phyloP scores from a whole-genome alignment of 2,797 vertebrate genomes.

The Melopsittacus undulatus region DNA sequence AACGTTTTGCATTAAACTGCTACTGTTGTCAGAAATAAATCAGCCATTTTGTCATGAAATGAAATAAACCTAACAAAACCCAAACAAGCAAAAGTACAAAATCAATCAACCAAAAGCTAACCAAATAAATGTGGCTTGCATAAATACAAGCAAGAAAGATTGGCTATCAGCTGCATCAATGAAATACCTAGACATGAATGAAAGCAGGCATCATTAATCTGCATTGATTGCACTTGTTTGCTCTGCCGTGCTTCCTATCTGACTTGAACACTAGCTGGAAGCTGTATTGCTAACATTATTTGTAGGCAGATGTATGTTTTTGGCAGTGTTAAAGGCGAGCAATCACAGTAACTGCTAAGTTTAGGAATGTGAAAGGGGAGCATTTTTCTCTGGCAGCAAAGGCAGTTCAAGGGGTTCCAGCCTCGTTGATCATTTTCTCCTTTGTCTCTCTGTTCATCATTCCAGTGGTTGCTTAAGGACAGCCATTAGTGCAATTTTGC shows the following conservation, averaged over 20 bases:
- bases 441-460: not conserved
- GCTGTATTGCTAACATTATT: not conserved
- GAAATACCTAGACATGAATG: conserved; percentile 67
- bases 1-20: conserved; percentile 67
- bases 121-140: conserved; percentile 62
- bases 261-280: conserved; percentile 37
- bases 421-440: not conserved
- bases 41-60: conserved; percentile 67
- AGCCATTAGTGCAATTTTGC: not conserved
- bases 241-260: conserved; percentile 14
- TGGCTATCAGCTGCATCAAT: conserved; percentile 52
- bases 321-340: not conserved
- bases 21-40: conserved; percentile 71
- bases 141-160: conserved; percentile 65
- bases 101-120: conserved; percentile 70
- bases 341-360: not conserved
- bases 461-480: not conserved
- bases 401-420: not conserved
- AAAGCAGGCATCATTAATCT: conserved; percentile 68
- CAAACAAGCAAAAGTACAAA: conserved; percentile 70
- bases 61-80: conserved; percentile 71
- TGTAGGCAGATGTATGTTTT: conserved; percentile 30
- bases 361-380: conserved; percentile 51
- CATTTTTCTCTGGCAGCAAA: conserved; percentile 44
- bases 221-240: conserved; percentile 62